These are phyloP conservation scores for Argyra leucocephala DNA, from an alignment of 2,888 invertebrate species.

Conservation along the genomic window DNA sequence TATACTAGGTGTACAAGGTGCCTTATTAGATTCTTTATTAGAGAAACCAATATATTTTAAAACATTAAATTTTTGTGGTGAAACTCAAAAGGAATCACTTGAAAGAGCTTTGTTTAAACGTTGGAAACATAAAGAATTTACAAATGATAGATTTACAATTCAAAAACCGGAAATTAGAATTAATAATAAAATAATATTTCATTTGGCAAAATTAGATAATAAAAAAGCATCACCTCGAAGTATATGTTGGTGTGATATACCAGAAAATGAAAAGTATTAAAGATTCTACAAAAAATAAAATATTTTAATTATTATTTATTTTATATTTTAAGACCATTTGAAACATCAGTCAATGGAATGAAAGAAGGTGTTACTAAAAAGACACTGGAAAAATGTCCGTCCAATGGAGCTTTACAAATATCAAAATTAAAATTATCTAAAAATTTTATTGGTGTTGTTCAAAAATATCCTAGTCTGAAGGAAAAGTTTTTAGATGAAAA, in stretches of 20 bases:
- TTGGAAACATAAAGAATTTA: slow-evolving; percentile 26
- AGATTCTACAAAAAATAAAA: neutral
- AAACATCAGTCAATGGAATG: slow-evolving; percentile 67
- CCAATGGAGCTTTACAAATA: slow-evolving; percentile 45
- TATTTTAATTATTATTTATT: slow-evolving; percentile 25
- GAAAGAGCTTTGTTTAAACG: slow-evolving; percentile 48
- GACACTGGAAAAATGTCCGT: slow-evolving; percentile 29
- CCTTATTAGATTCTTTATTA: slow-evolving; percentile 61
- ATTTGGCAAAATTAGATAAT: slow-evolving; percentile 36
- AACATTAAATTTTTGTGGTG: slow-evolving; percentile 61
- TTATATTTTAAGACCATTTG: slow-evolving; percentile 50
- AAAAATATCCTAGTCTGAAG: neutral
- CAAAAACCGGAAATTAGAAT: slow-evolving; percentile 32
- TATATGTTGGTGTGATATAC: slow-evolving; percentile 51
- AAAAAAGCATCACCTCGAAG: slow-evolving; percentile 51
- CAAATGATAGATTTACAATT: slow-evolving; percentile 24
- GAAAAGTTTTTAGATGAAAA: neutral
- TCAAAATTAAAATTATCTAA: slow-evolving; percentile 50
- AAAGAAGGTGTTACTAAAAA: slow-evolving; percentile 72
- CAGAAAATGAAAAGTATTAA: slow-evolving; percentile 37
- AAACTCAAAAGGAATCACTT: slow-evolving; percentile 48
- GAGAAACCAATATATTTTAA: slow-evolving; percentile 57
- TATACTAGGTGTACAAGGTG: slow-evolving; percentile 74
- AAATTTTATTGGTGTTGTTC: slow-evolving; percentile 39
- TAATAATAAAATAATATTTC: slow-evolving; percentile 35